Base-by-base conservation (phyloP, 2,113 vertebrate species). In the Passer domesticus region DNA sequence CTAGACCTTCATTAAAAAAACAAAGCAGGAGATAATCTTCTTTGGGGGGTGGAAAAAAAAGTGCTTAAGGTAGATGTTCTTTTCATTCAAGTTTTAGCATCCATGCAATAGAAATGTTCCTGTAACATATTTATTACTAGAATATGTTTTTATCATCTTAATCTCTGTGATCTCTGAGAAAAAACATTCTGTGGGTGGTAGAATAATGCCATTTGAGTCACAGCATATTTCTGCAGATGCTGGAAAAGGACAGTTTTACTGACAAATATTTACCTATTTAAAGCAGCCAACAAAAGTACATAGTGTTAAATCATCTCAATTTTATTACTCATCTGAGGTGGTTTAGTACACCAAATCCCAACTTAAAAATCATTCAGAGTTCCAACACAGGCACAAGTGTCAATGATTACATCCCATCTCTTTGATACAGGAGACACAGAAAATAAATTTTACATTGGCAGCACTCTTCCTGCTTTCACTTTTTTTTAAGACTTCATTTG, bases 101-200 rank as follows among this genome's bases (percentile, higher is more conserved):
- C 77, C 59, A 92, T 93, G 94, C 67, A 94, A 85, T 64, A 95
- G 94, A 95, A 97, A 72, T 64, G 16, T 91, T 94, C 62, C 49
- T 92, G 47, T 90, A 95, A 96, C 72, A 81, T 83, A 95, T 83
- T 97, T 78, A 87, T 95, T 95, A 85, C 86, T 95, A 81, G 58
- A 92, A 87, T 96, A 76, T 93, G 58, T 77, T 97, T 97, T 98
- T 96, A 96, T 96, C 92, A 84, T 91, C 81, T 74, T 67, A 74
- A 50, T 96, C 70, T 85, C 75, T 90, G 63, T 97, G 95, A 96
- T 85, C 76, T 96, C 78, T 85, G 59, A 96, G 91, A 84, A 94
- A 97, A 97, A 97, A 67, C 73, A 92, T 93, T 96, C 91, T 90
- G 92, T 89, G 67, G 92, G 87, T 94, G 82, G 92, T 50, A 96